These are phyloP conservation scores for Lithophane socia DNA, from an alignment of 2,888 invertebrate genomes.

Conservation along the genomic window DNA sequence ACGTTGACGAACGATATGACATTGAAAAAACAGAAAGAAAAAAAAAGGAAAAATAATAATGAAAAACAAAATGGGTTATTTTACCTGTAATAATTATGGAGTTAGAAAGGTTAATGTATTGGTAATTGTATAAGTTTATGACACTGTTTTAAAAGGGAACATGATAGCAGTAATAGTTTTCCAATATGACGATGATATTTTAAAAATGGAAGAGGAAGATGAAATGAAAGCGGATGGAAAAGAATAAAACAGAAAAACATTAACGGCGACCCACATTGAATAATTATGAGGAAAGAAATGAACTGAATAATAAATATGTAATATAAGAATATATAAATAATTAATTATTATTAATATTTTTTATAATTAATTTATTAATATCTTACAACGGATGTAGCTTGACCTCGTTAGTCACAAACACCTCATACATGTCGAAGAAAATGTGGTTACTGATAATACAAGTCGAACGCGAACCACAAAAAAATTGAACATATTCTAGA, in stretches of 20 bases:
- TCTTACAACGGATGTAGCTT: background rate
- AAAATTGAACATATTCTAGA: background rate
- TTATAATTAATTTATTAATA: too few species aligned
- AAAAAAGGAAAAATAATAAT: background rate
- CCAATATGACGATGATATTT: background rate
- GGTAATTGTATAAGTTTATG: background rate
- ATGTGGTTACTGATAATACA: background rate
- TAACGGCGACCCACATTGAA: accelerated
- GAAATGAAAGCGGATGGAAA: background rate
- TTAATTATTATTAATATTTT: too few species aligned
- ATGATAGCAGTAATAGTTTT: background rate
- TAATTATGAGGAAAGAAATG: too few species aligned
- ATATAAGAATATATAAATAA: background rate
- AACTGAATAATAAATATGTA: background rate
- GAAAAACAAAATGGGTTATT: background rate
- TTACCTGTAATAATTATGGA: background rate
- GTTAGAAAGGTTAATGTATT: background rate
- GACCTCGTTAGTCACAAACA: background rate
- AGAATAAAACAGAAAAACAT: background rate
- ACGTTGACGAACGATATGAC: background rate
- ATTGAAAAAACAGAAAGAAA: background rate
- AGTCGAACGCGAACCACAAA: background rate
- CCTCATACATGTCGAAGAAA: background rate
- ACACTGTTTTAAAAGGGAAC: background rate
- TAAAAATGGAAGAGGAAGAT: background rate